phyloP scores from a whole-genome alignment of 2,797 vertebrate genomes.

The Neostethus bicornis region DNA sequence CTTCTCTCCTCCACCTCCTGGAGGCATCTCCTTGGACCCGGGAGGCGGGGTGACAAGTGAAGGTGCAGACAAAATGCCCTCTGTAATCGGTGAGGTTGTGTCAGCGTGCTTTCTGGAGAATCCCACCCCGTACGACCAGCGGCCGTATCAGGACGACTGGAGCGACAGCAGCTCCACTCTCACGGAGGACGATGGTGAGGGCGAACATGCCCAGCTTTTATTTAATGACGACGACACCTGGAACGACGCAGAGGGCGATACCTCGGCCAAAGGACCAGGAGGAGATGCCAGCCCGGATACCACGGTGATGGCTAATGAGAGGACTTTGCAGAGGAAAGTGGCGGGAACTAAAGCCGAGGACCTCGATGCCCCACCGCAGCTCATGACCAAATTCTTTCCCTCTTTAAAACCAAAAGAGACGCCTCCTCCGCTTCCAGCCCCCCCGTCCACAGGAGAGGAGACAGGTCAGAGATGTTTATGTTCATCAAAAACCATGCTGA shows the following conservation, averaged over 20 bases:
- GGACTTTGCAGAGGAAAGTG: conserved; percentile 84
- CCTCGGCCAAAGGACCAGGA: neutral
- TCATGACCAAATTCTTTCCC: conserved; percentile 91
- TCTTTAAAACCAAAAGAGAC: conserved; percentile 85
- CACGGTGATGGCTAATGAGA: conserved; percentile 49
- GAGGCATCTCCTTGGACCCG: no score
- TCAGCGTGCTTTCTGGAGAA: no score
- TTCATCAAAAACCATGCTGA: no score
- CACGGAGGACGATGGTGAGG: conserved; percentile 60
- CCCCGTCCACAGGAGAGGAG: conserved; percentile 47
- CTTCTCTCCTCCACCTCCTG: conserved; percentile 55
- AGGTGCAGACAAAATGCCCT: no score
- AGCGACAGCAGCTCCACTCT: conserved; percentile 58
- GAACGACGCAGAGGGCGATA: conserved; percentile 85
- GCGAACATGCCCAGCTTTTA: conserved; percentile 64
- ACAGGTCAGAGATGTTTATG: conserved; percentile 73
- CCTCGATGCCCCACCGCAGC: conserved; percentile 76
- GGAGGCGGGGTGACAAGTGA: no score
- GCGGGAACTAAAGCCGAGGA: conserved; percentile 76
- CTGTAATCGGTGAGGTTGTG: no score
- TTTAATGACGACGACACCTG: conserved; percentile 96
- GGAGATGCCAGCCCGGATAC: conserved; percentile 13
- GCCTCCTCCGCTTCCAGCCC: conserved; percentile 39
- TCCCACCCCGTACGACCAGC: conserved; percentile 74
- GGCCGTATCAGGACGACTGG: conserved; percentile 75